These are phyloP conservation scores for Acrobasis consociella DNA, from an alignment of 2,888 invertebrate species.

Conservation along the genomic window DNA sequence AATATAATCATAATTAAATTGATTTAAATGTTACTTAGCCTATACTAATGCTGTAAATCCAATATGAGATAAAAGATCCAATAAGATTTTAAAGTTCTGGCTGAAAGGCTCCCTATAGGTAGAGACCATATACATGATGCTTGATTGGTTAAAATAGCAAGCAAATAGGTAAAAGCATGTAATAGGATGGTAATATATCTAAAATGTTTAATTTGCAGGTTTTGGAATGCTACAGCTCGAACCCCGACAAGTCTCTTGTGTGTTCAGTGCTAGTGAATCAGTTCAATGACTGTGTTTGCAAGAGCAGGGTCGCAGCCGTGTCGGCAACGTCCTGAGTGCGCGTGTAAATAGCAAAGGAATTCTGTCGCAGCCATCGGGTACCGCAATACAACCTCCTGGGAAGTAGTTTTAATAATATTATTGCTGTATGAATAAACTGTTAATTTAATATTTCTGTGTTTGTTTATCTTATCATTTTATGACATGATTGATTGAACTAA, in stretches of 20 bases:
- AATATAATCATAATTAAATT: too few species aligned
- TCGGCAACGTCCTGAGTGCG: conserved; percentile 63
- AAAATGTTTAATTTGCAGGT: conserved; percentile 58
- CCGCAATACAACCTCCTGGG: conserved; percentile 49
- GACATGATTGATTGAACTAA: too few species aligned
- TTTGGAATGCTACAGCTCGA: conserved; percentile 72
- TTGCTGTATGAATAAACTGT: conserved; percentile 78
- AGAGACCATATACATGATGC: too few species aligned
- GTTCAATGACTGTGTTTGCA: conserved; percentile 80
- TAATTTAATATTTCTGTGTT: conserved; percentile 58
- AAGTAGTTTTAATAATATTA: conserved; percentile 72
- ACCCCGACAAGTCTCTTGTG: conserved; percentile 67
- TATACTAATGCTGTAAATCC: too few species aligned
- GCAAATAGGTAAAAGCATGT: too few species aligned
- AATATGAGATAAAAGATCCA: too few species aligned
- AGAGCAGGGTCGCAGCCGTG: conserved; percentile 71
- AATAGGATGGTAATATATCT: background rate
- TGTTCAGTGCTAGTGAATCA: conserved; percentile 78
- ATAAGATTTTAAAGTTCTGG: too few species aligned
- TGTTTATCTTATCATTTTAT: conserved; percentile 21
- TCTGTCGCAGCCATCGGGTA: conserved; percentile 31
- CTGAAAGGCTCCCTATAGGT: too few species aligned
- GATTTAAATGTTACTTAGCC: too few species aligned
- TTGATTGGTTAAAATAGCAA: too few species aligned
- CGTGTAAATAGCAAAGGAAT: conserved; percentile 41